These are phyloP conservation scores for Eulemur rufifrons DNA, from an alignment of 2,113 vertebrate species.

Conservation along the genomic window DNA sequence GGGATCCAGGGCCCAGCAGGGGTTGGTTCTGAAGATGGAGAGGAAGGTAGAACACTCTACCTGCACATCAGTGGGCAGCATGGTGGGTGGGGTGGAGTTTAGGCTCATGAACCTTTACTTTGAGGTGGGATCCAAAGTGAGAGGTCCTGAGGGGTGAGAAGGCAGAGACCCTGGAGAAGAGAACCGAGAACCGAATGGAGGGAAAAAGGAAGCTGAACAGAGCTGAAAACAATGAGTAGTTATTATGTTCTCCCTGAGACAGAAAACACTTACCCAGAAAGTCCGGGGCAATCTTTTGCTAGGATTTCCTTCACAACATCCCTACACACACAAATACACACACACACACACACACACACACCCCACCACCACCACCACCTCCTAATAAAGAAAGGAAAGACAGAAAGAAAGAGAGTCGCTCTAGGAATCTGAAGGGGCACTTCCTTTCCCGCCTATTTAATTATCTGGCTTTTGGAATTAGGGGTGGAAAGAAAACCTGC, in stretches of 20 bases:
- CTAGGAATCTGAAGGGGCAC: constrained; percentile 53
- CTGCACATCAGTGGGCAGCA: background rate
- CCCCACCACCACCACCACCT: background rate
- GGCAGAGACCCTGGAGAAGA: background rate
- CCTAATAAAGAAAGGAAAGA: background rate
- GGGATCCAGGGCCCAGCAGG: background rate
- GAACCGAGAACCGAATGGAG: background rate
- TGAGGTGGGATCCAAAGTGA: background rate
- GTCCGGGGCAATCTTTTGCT: background rate
- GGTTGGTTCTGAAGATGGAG: background rate
- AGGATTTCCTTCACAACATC: background rate
- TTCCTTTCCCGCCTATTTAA: constrained; percentile 64
- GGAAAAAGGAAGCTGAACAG: background rate
- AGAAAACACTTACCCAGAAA: background rate
- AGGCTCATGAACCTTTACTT: background rate
- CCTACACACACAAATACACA: background rate
- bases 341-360: background rate
- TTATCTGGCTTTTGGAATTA: constrained; percentile 71
- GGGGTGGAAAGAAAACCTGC: constrained; percentile 67
- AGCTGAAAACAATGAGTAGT: background rate
- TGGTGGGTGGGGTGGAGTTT: background rate
- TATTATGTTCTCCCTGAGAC: background rate
- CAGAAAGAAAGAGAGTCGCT: background rate
- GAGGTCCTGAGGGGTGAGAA: background rate
- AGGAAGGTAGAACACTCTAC: background rate